Base-by-base conservation (phyloP, 2,113 vertebrate genomes). In the Rhagologus leucostigma region DNA sequence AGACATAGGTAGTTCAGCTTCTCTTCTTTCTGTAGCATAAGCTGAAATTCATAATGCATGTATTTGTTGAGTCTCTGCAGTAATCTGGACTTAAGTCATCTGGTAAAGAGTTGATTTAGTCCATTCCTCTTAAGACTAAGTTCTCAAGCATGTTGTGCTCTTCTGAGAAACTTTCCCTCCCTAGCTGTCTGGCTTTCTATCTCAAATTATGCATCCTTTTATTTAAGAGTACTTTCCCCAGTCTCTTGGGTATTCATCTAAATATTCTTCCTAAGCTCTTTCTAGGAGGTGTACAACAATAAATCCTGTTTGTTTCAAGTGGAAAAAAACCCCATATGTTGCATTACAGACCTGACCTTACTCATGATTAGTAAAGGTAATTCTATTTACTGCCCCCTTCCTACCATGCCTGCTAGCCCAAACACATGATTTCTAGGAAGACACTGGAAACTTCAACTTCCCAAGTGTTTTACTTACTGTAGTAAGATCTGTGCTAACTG, bases 341-440 rank as follows among this genome's bases (percentile, higher is more conserved):
- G 52, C 80, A 92, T 92, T 92, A 95, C 71, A 93, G 89, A 86
- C 84, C 80, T 89, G 86, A 77, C 56, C 84, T 92, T 92, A 87
- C 55, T 81, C 71, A 73, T 95, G 84, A 76, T 95, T 95, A 96
- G 90, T 92, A 63, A 94, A 93, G 79, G 82, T 91, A 96, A 86
- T 77, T 94, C 33, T 84, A 2, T 74, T 95, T 93, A 70, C 32
- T 93, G 71, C 64, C 68, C 63, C 35, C 55, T 91, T 77, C 24
- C 44, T 78, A 75, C 70, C 39, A 63, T 63, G 30, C 33, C 50
- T 89, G 35, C 64, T 68, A 71, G 57, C 78, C 85, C 63, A 90
- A 87, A 47, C 10, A 55, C 32, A 22, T 56, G 68, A 52, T 44
- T 95, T 77, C 39, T 35, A 68, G 42, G 68, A 67, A 85, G 68